A percentile compares a stretch with the other conserved stretches of the same genome.
Conservation (phyloP, 2,888 invertebrate species). For the Anorthoa munda region DNA sequence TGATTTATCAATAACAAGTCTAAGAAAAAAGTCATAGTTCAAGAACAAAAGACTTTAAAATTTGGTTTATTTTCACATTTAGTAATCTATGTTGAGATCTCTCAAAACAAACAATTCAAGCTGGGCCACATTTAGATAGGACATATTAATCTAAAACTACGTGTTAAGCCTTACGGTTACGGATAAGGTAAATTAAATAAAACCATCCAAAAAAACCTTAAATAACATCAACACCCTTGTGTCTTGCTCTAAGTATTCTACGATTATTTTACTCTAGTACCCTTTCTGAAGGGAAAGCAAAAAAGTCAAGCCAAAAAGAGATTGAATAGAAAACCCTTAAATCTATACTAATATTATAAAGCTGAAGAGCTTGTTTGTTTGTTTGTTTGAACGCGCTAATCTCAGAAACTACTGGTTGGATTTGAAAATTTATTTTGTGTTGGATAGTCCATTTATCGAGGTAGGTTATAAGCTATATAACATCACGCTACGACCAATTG, state of each 20-base stretch:
- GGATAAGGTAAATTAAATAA: too few species aligned
- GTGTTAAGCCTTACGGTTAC: not conserved
- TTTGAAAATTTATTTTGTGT: too few species aligned
- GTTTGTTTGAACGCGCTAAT: too few species aligned
- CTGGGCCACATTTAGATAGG: not conserved
- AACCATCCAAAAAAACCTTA: not conserved
- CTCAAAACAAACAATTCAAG: not conserved
- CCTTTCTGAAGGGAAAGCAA: too few species aligned
- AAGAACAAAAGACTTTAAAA: constrained; percentile 35
- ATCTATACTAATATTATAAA: too few species aligned
- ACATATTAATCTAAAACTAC: not conserved
- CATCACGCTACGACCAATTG: too few species aligned
- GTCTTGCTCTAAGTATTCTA: not conserved
- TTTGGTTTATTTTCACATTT: constrained; percentile 15
- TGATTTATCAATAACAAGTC: constrained; percentile 43
- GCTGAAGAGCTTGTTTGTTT: too few species aligned
- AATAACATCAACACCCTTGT: not conserved
- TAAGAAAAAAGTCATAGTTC: constrained; percentile 51
- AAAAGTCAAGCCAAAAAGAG: too few species aligned
- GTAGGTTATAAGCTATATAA: too few species aligned
- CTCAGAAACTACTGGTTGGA: too few species aligned
- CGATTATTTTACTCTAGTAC: not conserved
- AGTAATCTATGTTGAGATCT: not conserved
- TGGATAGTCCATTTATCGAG: too few species aligned
- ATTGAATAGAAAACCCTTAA: too few species aligned